Evolutionary conservation across 1,140 invertebrate species (phyloP).

Genomic region (Delia radicum): DNA sequence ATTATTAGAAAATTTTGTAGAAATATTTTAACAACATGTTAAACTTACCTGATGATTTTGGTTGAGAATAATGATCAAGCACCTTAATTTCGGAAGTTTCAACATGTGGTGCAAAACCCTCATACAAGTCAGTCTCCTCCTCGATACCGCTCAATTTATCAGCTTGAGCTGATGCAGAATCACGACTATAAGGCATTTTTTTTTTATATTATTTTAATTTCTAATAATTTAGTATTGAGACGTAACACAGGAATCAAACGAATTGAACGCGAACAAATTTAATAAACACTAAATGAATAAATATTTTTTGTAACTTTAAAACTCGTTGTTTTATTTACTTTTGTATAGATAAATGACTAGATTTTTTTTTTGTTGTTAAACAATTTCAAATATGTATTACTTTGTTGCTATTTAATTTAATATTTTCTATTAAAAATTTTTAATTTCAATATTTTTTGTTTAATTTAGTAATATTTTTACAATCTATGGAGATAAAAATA

Average conservation of each 20-base stretch:
- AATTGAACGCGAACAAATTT: no score
- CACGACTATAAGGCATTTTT: slow-evolving; percentile 54
- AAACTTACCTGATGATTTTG: slow-evolving; percentile 51
- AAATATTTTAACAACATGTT: no score
- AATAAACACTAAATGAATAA: not conserved
- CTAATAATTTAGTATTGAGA: no score
- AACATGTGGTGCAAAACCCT: slow-evolving; percentile 72
- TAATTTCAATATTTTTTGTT: slow-evolving; percentile 10
- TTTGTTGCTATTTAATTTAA: not conserved
- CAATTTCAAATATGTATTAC: not conserved
- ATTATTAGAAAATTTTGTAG: no score
- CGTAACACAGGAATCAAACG: no score
- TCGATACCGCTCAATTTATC: slow-evolving; percentile 61
- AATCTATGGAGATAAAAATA: slow-evolving; percentile 55
- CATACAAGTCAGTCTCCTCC: slow-evolving; percentile 71
- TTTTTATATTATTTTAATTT: no score
- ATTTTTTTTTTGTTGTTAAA: no score
- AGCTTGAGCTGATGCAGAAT: slow-evolving; percentile 46
- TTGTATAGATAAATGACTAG: not conserved
- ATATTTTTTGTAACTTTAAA: not conserved
- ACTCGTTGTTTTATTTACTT: not conserved
- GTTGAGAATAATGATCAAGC: slow-evolving; percentile 56
- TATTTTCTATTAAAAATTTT: not conserved
- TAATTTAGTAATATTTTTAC: slow-evolving; percentile 26
- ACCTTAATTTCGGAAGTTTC: slow-evolving; percentile 69